Conservation (phyloP, 2,113 vertebrate genomes). For the Polypterus bichir region DNA sequence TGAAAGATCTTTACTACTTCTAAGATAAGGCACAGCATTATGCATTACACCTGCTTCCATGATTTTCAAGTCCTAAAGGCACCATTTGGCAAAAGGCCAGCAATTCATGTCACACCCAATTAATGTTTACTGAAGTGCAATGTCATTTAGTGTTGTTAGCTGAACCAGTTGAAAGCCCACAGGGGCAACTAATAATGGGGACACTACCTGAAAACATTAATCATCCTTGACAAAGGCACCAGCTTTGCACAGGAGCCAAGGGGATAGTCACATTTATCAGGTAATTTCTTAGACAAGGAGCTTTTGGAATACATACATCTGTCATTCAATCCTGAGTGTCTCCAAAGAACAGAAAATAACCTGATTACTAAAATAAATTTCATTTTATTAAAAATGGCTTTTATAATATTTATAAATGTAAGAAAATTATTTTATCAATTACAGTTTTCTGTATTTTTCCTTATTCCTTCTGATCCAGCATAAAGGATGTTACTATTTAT, state of each 20-base stretch:
- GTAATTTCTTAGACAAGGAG: conserved; percentile 5
- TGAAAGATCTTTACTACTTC: too few species aligned
- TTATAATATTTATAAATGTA: too few species aligned
- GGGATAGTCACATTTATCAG: conserved; percentile 3
- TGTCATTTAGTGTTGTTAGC: conserved; percentile 6
- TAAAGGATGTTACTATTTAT: too few species aligned
- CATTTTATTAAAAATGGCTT: too few species aligned
- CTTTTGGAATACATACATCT: neutral
- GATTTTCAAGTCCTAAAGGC: neutral
- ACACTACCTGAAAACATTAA: conserved; percentile 8
- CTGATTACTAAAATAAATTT: neutral
- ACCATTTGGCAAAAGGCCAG: conserved; percentile 1
- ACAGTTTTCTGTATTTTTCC: too few species aligned
- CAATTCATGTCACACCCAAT: conserved; percentile 5
- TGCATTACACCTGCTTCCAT: neutral
- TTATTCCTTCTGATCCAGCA: too few species aligned
- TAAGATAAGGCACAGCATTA: neutral
- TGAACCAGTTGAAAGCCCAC: conserved; percentile 1
- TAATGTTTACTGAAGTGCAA: conserved; percentile 2
- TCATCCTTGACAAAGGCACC: neutral
- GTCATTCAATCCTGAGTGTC: neutral
- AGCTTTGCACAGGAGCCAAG: conserved; percentile 1
- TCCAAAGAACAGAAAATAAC: neutral
- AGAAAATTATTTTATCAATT: too few species aligned
- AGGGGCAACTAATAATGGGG: conserved; percentile 7